Conservation (phyloP, 2,797 vertebrate species). For the Atherinosoma microstoma region DNA sequence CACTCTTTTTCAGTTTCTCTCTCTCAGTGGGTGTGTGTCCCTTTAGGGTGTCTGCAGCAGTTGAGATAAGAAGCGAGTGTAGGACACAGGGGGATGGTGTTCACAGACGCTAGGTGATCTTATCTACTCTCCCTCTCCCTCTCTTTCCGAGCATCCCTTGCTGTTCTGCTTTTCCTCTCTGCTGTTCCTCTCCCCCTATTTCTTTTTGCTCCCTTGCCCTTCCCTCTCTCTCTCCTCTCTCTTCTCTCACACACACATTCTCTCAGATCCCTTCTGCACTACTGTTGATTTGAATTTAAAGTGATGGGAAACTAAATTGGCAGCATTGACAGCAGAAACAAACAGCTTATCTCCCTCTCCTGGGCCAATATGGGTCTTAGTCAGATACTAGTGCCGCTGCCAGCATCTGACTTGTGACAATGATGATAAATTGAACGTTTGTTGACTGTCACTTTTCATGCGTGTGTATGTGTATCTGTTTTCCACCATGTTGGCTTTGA, state of each 20-base stretch:
- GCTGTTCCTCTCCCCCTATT: conserved; percentile 56
- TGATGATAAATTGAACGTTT: conserved; percentile 80
- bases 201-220: conserved; percentile 55
- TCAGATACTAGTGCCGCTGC: conserved; percentile 74
- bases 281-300: conserved; percentile 83
- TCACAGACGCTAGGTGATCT: conserved; percentile 86
- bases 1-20: conserved; percentile 42
- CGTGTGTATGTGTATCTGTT: conserved; percentile 28
- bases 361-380: conserved; percentile 79
- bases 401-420: conserved; percentile 79
- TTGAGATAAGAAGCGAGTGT: conserved; percentile 85
- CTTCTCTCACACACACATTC: conserved; percentile 40
- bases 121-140: conserved; percentile 70
- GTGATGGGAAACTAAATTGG: conserved; percentile 82
- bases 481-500: conserved; percentile 27
- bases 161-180: conserved; percentile 61
- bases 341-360: conserved; percentile 81
- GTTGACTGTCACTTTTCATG: conserved; percentile 72
- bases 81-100: conserved; percentile 87
- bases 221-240: conserved; percentile 18
- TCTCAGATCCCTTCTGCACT: conserved; percentile 74
- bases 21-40: conserved; percentile 79
- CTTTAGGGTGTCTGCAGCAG: conserved; percentile 84
- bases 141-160: conserved; percentile 57
- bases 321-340: conserved; percentile 83